phyloP scores from a whole-genome alignment of 2,113 vertebrate genomes.

The Brienomyrus brachyistius region DNA sequence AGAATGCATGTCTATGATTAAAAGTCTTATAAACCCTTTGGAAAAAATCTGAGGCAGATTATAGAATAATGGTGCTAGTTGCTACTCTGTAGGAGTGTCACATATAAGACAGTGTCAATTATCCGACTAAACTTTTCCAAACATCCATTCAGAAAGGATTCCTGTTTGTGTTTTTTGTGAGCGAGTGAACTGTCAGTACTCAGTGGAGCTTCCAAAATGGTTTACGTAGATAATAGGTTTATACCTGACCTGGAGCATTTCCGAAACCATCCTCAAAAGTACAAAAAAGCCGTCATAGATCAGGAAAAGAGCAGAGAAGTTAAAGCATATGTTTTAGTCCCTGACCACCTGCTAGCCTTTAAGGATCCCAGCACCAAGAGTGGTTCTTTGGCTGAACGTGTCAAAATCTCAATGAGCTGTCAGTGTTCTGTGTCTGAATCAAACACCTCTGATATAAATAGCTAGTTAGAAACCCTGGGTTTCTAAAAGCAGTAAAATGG shows the following conservation, averaged over 20 bases:
- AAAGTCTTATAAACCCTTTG: not conserved
- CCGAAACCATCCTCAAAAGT: not conserved
- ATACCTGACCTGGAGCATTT: not conserved
- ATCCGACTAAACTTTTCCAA: not conserved
- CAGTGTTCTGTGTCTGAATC: not conserved
- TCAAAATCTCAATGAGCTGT: not conserved
- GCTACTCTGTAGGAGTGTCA: too few relatives aligned
- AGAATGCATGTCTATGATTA: not conserved
- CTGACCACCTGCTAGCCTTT: not conserved
- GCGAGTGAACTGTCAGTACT: not conserved
- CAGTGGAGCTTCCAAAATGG: not conserved
- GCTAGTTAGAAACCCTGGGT: not conserved
- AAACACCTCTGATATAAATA: not conserved
- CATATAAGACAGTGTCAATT: not conserved
- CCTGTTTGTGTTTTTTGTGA: not conserved
- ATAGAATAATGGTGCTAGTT: not conserved
- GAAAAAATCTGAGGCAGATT: not conserved
- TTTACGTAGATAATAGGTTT: not conserved
- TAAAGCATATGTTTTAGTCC: not conserved
- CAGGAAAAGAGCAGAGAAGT: not conserved
- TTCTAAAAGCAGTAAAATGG: not conserved
- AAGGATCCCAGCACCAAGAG: not conserved
- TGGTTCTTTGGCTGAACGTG: not conserved
- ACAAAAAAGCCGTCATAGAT: not conserved
- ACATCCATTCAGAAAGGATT: not conserved